phyloP scores from a whole-genome alignment of 2,797 vertebrate species.

The Myoxocephalus aenaeus region DNA sequence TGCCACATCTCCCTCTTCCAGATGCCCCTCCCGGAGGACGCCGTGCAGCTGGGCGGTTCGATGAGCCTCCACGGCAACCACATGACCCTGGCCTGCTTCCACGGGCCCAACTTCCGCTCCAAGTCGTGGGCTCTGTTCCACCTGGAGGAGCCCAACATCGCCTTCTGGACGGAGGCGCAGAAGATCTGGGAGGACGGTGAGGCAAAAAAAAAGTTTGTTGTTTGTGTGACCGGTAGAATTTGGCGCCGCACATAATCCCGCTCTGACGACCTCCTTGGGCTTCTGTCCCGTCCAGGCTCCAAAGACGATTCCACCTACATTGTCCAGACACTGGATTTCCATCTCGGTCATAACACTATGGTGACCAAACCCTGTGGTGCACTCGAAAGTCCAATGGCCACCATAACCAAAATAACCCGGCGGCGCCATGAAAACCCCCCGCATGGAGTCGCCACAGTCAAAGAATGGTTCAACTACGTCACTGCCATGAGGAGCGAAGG shows the following conservation, averaged over 20 bases:
- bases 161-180: constrained; percentile 99
- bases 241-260: background rate
- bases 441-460: constrained; percentile 96
- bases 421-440: constrained; percentile 97
- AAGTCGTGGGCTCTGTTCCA: constrained; percentile 99
- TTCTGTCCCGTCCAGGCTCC: constrained; percentile 83
- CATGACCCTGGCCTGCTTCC: constrained; percentile 98
- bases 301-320: constrained; percentile 97
- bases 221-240: no score
- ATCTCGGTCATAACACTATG: constrained; percentile 98
- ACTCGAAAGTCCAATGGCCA: constrained; percentile 98
- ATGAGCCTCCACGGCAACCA: constrained; percentile 99
- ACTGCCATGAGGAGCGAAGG: constrained; percentile 99
- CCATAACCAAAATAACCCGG: constrained; percentile 97
- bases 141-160: constrained; percentile 98
- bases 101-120: constrained; percentile 98
- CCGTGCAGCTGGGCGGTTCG: constrained; percentile 96
- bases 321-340: constrained; percentile 97
- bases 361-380: constrained; percentile 98
- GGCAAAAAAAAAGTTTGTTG: background rate
- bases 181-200: constrained; percentile 98
- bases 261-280: background rate
- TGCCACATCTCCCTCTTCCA: constrained; percentile 99
- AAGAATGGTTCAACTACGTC: constrained; percentile 98
- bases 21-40: constrained; percentile 95